These are phyloP conservation scores for Mellilla xanthometata DNA, from an alignment of 2,888 invertebrate species.

Conservation along the genomic window DNA sequence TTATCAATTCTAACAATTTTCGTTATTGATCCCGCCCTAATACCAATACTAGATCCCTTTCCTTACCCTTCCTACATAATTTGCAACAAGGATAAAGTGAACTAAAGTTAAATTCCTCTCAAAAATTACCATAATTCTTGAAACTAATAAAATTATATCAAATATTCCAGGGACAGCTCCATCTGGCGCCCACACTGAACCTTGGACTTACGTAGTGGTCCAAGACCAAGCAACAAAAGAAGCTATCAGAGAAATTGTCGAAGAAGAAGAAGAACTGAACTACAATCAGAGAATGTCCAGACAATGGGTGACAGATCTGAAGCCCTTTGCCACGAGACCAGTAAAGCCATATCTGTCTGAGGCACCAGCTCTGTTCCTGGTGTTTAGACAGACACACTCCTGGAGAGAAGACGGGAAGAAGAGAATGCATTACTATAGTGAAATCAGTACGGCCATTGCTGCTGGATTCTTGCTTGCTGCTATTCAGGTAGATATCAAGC, in stretches of 20 bases:
- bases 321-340: slow-evolving; percentile 86
- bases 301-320: slow-evolving; percentile 92
- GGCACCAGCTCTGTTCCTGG: slow-evolving; percentile 92
- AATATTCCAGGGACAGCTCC: slow-evolving; percentile 89
- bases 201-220: slow-evolving; percentile 94
- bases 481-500: slow-evolving; percentile 88
- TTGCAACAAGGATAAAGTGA: no score
- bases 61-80: no score
- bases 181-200: slow-evolving; percentile 97
- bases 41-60: no score
- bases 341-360: slow-evolving; percentile 92
- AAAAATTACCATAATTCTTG: no score
- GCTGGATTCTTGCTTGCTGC: slow-evolving; percentile 93
- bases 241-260: slow-evolving; percentile 90
- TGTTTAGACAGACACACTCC: slow-evolving; percentile 92
- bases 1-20: no score
- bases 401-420: slow-evolving; percentile 85
- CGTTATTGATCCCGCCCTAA: no score
- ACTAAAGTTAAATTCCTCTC: no score
- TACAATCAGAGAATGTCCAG: slow-evolving; percentile 92
- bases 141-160: no score
- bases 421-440: slow-evolving; percentile 94
- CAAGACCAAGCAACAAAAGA: slow-evolving; percentile 85
- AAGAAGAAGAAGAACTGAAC: slow-evolving; percentile 93
- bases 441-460: slow-evolving; percentile 92